Percentiles rank a stretch among this genome's conserved stretches.
phyloP scores from a whole-genome alignment of 2,113 vertebrate species.

The Gorilla gorilla region DNA sequence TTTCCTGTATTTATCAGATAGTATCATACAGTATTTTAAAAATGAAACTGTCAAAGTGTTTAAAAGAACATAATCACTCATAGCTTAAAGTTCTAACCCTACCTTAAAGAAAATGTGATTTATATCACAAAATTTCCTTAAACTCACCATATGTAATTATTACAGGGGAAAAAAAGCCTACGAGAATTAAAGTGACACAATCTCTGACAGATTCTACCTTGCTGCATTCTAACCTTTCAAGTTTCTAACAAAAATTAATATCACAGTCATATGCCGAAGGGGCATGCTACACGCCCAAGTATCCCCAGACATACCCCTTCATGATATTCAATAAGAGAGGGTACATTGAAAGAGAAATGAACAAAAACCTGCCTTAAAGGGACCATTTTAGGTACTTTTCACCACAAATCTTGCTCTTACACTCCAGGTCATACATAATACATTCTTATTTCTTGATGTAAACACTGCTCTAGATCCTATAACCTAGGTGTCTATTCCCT shows the following conservation, averaged over 20 bases:
- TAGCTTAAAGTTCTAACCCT: neutral
- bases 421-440: neutral
- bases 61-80: constrained; percentile 26
- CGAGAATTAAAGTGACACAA: constrained; percentile 11
- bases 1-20: neutral
- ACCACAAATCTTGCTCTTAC: neutral
- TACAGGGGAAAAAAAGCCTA: neutral
- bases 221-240: constrained; percentile 37
- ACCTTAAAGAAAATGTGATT: neutral
- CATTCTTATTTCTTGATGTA: neutral
- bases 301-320: neutral
- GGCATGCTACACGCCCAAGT: neutral
- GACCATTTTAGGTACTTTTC: neutral
- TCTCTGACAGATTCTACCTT: constrained; percentile 4
- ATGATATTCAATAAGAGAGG: neutral
- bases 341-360: neutral
- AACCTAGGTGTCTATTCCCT: neutral
- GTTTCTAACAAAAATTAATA: constrained; percentile 39
- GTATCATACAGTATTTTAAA: neutral
- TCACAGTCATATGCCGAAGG: neutral
- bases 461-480: neutral
- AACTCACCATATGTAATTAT: neutral
- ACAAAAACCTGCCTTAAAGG: neutral
- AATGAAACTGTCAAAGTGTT: constrained; percentile 22
- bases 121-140: neutral